These are phyloP conservation scores for Anabacerthia variegaticeps DNA, from an alignment of 2,797 vertebrate genomes.

Conservation along the genomic window DNA sequence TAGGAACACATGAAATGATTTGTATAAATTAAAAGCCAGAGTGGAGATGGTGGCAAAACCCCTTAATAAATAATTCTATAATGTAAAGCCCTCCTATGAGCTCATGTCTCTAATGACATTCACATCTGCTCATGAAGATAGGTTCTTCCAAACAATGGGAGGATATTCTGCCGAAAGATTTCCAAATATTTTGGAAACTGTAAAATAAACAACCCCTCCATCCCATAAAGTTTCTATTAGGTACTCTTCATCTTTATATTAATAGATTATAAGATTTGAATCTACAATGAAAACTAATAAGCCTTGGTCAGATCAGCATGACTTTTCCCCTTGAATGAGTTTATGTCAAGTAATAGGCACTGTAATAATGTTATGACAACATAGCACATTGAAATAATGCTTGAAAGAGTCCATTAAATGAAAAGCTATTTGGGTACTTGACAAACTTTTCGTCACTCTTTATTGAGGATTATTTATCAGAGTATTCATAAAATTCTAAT, in stretches of 20 bases:
- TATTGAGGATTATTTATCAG: conserved; percentile 1
- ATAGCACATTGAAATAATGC: neutral
- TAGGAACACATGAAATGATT: neutral
- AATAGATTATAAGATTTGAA: neutral
- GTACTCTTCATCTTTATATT: neutral
- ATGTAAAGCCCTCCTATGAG: neutral
- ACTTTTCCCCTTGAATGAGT: conserved; percentile 23
- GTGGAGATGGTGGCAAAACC: neutral
- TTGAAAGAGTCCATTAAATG: neutral
- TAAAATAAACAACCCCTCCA: neutral
- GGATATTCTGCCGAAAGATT: neutral
- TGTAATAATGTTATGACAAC: neutral
- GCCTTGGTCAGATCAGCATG: neutral
- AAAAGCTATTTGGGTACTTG: neutral
- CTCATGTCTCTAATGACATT: neutral
- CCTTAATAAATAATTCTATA: neutral
- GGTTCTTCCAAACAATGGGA: neutral
- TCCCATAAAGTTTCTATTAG: neutral
- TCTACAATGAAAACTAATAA: neutral
- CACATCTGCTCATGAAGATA: neutral
- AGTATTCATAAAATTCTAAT: neutral
- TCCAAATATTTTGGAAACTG: neutral
- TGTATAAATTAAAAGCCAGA: neutral
- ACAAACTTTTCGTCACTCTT: neutral
- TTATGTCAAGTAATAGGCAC: neutral